These are phyloP conservation scores for Mimumesa dahlbomi DNA, from an alignment of 2,888 invertebrate species.

Conservation along the genomic window DNA sequence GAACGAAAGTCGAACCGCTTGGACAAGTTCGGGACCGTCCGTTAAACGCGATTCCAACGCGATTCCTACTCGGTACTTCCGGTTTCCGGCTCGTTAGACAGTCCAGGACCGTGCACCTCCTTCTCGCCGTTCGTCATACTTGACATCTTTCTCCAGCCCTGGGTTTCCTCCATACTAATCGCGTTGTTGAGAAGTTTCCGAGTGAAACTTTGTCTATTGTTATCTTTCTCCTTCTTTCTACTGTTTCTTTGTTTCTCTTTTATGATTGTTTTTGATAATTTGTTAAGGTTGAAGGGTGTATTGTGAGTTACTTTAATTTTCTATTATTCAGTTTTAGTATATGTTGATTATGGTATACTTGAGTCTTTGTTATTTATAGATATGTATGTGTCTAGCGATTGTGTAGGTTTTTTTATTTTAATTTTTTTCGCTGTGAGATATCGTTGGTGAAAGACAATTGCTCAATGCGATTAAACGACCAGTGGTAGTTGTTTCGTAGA, in stretches of 20 bases:
- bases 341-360: too few relatives aligned
- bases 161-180: conserved; percentile 14
- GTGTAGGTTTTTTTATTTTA: too few relatives aligned
- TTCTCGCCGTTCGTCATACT: conserved; percentile 55
- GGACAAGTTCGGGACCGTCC: conserved; percentile 66
- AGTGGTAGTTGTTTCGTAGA: too few relatives aligned
- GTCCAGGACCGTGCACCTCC: conserved; percentile 57
- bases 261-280: background rate
- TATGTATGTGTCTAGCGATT: too few relatives aligned
- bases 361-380: too few relatives aligned
- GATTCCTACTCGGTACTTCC: conserved; percentile 62
- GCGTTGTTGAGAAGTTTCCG: background rate
- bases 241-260: background rate
- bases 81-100: conserved; percentile 67
- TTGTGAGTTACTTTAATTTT: too few relatives aligned
- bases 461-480: too few relatives aligned
- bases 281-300: too few relatives aligned
- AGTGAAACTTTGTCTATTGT: background rate
- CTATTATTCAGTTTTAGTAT: too few relatives aligned
- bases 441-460: too few relatives aligned
- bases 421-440: too few relatives aligned
- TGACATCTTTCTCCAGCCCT: conserved; percentile 28
- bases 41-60: conserved; percentile 58
- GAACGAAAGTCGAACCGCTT: conserved; percentile 66
- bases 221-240: too few relatives aligned